Evolutionary conservation across 2,888 invertebrate genomes (phyloP), one percentile per base, ranked within the genome.

Genomic region (Cantharis rufa): DNA sequence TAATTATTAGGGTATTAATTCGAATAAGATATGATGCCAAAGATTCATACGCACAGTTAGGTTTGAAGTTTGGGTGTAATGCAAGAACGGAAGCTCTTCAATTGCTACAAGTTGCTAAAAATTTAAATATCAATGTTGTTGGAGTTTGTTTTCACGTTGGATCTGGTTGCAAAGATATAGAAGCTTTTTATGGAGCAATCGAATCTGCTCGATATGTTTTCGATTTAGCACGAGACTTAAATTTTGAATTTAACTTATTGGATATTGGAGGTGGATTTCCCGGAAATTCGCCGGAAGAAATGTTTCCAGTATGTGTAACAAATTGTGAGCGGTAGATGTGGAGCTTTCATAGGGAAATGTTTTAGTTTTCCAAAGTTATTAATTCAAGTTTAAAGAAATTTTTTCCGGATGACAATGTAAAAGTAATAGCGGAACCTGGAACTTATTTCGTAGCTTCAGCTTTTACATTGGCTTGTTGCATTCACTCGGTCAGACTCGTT

Each of bases 381-480:
- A 97, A 96, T 88, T 85, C 88, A n/a, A 93, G 97, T 0, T 88
- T 99, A 81, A 93, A 94, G 77, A 90, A 91, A 77, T 93, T 94
- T 88, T 99, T 99, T 89, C 93, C 95, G 13, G 92, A 92, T 82
- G 93, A 95, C 15, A 91, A 91, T 79, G 93, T 98, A 80, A 91
- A 92, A 28, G 92, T 99, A 78, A 97, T 99, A 85, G 96, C 98
- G 11, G 99, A 99, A 88, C 98, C 98, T 0, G 99, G 99, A 3
- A 92, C 98, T 15, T 99, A 94, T 90, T 98, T 96, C 89, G 98
- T 97, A 1, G 95, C 97, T 64, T 96, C 98, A 21, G 98, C 99
- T 0, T 98, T 96, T 89, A 97, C 98, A 15, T 91, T 99, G 62
- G 94, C 95, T 75, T 94, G 94, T 85, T 93, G 94, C 88, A 92